Evolutionary conservation across 2,888 invertebrate species (phyloP).

Genomic region (Drosophila pullipes): DNA sequence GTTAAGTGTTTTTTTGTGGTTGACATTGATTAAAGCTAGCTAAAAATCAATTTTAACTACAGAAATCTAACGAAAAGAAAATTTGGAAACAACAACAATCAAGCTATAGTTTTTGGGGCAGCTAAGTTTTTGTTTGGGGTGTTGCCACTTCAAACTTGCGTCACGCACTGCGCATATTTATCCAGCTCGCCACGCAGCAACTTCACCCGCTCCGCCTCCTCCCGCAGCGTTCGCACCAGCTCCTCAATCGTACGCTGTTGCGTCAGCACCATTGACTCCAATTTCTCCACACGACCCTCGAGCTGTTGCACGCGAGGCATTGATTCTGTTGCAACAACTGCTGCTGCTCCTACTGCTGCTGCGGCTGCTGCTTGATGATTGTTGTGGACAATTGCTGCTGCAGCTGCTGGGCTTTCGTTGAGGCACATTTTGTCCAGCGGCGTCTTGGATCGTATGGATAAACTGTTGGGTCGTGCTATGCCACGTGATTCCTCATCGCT

Average conservation of each 20-base stretch:
- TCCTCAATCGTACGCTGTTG: constrained; percentile 88
- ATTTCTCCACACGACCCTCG: constrained; percentile 83
- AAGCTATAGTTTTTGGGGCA: constrained; percentile 34
- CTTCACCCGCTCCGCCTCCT: constrained; percentile 88
- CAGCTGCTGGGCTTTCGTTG: constrained; percentile 38
- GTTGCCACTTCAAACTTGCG: constrained; percentile 87
- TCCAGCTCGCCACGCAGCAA: constrained; percentile 89
- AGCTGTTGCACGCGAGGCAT: constrained; percentile 77
- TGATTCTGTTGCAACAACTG: constrained; percentile 18
- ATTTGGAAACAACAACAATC: constrained; percentile 50
- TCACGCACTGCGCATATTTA: constrained; percentile 90
- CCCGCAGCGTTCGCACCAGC: constrained; percentile 87
- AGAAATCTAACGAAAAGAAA: constrained; percentile 43
- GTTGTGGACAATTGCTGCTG: constrained; percentile 27
- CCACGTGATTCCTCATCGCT: constrained; percentile 79
- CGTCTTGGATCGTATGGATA: constrained; percentile 84
- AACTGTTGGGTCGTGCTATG: constrained; percentile 80
- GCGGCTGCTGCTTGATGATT: constrained; percentile 46
- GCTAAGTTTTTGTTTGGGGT: constrained; percentile 3
- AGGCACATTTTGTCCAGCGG: constrained; percentile 65
- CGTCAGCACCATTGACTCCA: constrained; percentile 81
- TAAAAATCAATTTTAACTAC: constrained; percentile 70
- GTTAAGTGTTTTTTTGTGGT: constrained; percentile 34
- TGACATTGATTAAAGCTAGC: constrained; percentile 71
- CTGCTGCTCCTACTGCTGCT: neutral